A percentile compares a stretch with the other conserved stretches of the same genome.
These are phyloP conservation scores for Danio tinwini DNA, from an alignment of 2,797 vertebrate species.

Conservation along the genomic window DNA sequence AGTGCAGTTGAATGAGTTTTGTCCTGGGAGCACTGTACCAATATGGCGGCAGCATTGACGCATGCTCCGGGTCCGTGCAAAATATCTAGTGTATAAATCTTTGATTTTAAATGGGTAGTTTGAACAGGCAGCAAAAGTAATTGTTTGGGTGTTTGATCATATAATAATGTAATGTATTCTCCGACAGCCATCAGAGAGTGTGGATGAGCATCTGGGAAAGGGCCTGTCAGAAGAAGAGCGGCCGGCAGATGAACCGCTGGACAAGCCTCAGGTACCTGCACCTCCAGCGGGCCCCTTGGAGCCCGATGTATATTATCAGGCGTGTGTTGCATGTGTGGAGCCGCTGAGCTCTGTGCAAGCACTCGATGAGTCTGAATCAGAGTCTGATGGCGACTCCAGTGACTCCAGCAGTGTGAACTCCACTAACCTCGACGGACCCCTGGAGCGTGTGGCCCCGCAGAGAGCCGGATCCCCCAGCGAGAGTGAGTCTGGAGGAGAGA, in stretches of 20 bases:
- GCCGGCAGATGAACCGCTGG: too few relatives aligned
- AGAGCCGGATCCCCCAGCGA: slow-evolving; percentile 61
- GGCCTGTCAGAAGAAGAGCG: too few relatives aligned
- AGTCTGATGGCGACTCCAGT: slow-evolving; percentile 37
- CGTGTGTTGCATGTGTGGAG: slow-evolving; percentile 1
- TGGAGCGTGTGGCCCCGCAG: slow-evolving; percentile 37
- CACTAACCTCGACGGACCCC: slow-evolving; percentile 38
- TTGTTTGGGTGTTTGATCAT: too few relatives aligned
- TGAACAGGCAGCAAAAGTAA: too few relatives aligned
- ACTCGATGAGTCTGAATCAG: slow-evolving; percentile 43
- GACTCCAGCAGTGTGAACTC: slow-evolving; percentile 47
- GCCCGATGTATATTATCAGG: slow-evolving; percentile 24
- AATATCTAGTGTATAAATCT: too few relatives aligned
- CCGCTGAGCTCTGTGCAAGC: slow-evolving; percentile 27
- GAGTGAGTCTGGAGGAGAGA: slow-evolving; percentile 71
- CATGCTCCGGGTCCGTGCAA: too few relatives aligned
- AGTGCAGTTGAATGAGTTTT: too few relatives aligned
- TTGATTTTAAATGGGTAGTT: too few relatives aligned
- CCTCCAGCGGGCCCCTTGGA: slow-evolving; percentile 46
- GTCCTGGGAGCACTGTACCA: too few relatives aligned
- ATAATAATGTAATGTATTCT: too few relatives aligned
- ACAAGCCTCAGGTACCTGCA: slow-evolving; percentile 71
- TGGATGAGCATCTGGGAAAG: neutral
- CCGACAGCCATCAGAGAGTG: neutral
- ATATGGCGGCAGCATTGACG: too few relatives aligned